These are phyloP conservation scores for Loxodonta africana DNA, from an alignment of 2,113 vertebrate genomes.

Conservation along the genomic window DNA sequence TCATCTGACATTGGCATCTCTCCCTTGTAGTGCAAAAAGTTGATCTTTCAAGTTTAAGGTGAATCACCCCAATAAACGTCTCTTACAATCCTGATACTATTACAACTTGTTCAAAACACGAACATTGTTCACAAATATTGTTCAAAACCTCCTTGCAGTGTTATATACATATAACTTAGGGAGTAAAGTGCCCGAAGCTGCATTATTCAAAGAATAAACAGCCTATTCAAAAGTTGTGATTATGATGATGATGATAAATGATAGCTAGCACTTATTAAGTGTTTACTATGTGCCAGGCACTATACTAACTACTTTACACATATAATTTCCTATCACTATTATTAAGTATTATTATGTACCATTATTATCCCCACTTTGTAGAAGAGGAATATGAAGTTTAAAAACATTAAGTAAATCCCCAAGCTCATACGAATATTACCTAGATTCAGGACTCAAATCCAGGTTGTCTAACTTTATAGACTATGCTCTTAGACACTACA, in stretches of 20 bases:
- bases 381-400: not conserved
- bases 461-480: not conserved
- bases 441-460: constrained; percentile 18
- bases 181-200: not conserved
- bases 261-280: not conserved
- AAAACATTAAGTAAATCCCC: not conserved
- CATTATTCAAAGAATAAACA: constrained; percentile 16
- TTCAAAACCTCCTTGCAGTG: not conserved
- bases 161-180: not conserved
- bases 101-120: constrained; percentile 7
- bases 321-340: not conserved
- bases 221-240: not conserved
- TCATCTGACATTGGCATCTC: not conserved
- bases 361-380: not conserved
- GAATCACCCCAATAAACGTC: not conserved
- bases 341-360: not conserved
- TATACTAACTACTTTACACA: not conserved
- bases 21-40: not conserved
- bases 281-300: not conserved
- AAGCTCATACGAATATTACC: not conserved
- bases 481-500: not conserved
- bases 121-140: not conserved
- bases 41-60: not conserved
- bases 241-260: not conserved
- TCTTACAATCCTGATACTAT: not conserved